These are phyloP conservation scores for Galeruca laticollis DNA, from an alignment of 2,888 invertebrate genomes.

Conservation along the genomic window DNA sequence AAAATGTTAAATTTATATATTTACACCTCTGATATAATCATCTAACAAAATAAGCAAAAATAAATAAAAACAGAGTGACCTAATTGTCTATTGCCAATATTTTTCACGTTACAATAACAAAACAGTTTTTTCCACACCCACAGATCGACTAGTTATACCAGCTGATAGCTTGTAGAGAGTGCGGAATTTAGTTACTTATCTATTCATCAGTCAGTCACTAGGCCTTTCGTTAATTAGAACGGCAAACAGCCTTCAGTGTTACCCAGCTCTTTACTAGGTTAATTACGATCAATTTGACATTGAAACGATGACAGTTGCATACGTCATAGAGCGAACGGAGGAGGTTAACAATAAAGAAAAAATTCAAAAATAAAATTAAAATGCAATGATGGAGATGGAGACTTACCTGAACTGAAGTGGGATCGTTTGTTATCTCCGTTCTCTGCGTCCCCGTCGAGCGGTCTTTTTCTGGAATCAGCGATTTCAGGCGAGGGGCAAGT, in stretches of 20 bases:
- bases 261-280: constrained; percentile 31
- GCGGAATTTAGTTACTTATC: not conserved
- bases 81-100: constrained; percentile 12
- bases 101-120: constrained; percentile 18
- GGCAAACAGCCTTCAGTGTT: constrained; percentile 20
- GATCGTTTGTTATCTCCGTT: constrained; percentile 91
- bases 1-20: not conserved
- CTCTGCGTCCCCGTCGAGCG: constrained; percentile 87
- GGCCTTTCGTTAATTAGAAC: constrained; percentile 26
- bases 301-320: constrained; percentile 36
- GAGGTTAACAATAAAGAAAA: not conserved
- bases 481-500: constrained; percentile 94
- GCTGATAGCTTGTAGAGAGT: constrained; percentile 7
- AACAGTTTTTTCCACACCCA: constrained; percentile 12
- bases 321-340: constrained; percentile 31
- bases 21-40: not conserved
- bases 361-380: not conserved
- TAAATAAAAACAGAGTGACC: constrained; percentile 2
- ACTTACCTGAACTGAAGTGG: constrained; percentile 90
- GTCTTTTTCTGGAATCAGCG: constrained; percentile 90
- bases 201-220: constrained; percentile 11
- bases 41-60: not conserved
- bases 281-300: constrained; percentile 39
- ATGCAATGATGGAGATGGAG: constrained; percentile 4
- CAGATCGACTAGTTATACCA: not conserved